phyloP scores from a whole-genome alignment of 2,888 invertebrate species.

The Tetropium fuscum region DNA sequence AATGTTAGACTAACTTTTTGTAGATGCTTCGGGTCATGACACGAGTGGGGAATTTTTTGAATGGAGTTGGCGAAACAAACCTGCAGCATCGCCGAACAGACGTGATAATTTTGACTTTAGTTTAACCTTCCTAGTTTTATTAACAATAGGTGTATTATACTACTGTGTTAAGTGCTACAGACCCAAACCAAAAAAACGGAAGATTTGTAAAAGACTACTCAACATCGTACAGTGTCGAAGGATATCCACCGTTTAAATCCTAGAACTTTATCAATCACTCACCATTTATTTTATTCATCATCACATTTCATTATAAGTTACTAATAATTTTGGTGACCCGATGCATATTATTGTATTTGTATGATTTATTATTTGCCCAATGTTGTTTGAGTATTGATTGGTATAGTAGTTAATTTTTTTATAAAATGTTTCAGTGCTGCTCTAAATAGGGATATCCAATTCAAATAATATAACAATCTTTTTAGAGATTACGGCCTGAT shows the following conservation, averaged over 20 bases:
- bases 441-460: no score
- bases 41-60: slow-evolving; percentile 67
- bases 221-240: slow-evolving; percentile 60
- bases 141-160: slow-evolving; percentile 59
- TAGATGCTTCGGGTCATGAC: slow-evolving; percentile 67
- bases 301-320: neutral
- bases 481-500: no score
- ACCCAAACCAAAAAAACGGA: slow-evolving; percentile 65
- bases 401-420: no score
- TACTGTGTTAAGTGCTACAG: slow-evolving; percentile 62
- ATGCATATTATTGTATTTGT: no score
- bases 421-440: no score
- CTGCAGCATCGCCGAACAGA: slow-evolving; percentile 56
- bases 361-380: no score
- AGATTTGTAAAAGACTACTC: slow-evolving; percentile 58
- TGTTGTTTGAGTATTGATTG: no score
- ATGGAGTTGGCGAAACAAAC: slow-evolving; percentile 70
- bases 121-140: slow-evolving; percentile 58
- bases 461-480: no score
- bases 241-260: slow-evolving; percentile 43
- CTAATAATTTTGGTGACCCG: no score
- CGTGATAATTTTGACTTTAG: slow-evolving; percentile 61
- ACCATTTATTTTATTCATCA: no score
- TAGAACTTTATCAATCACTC: neutral
- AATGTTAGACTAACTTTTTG: slow-evolving; percentile 55